Conservation (phyloP, 2,113 vertebrate genomes). For the Chloropsis cyanopogon region DNA sequence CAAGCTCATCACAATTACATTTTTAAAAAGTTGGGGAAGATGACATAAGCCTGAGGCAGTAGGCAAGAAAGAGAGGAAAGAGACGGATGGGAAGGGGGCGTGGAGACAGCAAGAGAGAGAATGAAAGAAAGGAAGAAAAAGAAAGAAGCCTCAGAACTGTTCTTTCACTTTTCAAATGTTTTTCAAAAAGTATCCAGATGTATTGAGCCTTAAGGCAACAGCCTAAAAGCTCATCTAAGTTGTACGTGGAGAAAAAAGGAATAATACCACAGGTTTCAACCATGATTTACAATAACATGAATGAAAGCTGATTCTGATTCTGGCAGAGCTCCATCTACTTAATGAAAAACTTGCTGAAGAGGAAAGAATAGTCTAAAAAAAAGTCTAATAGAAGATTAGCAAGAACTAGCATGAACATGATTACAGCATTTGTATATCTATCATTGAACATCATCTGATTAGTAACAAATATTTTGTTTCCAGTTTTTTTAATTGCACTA, state of each 20-base stretch:
- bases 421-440: neutral
- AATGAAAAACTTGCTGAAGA: conserved; percentile 42
- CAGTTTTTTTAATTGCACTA: neutral
- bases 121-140: neutral
- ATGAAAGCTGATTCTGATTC: conserved; percentile 17
- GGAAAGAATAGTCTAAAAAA: neutral
- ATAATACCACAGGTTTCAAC: conserved; percentile 23
- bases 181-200: conserved; percentile 12
- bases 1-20: neutral
- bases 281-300: conserved; percentile 20
- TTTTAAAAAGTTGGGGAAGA: neutral
- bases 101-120: accelerated
- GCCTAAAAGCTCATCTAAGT: neutral
- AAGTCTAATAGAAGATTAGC: neutral
- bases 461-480: neutral
- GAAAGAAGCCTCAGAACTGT: neutral
- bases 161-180: neutral
- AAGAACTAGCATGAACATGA: conserved; percentile 9
- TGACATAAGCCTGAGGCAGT: neutral
- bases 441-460: conserved; percentile 14
- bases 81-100: accelerated
- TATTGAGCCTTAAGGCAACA: neutral
- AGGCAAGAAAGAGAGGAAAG: neutral
- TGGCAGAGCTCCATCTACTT: conserved; percentile 42
- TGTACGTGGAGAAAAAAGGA: neutral